These are phyloP conservation scores for Perizoma flavofasciatum DNA, from an alignment of 2,888 invertebrate species.

Conservation along the genomic window DNA sequence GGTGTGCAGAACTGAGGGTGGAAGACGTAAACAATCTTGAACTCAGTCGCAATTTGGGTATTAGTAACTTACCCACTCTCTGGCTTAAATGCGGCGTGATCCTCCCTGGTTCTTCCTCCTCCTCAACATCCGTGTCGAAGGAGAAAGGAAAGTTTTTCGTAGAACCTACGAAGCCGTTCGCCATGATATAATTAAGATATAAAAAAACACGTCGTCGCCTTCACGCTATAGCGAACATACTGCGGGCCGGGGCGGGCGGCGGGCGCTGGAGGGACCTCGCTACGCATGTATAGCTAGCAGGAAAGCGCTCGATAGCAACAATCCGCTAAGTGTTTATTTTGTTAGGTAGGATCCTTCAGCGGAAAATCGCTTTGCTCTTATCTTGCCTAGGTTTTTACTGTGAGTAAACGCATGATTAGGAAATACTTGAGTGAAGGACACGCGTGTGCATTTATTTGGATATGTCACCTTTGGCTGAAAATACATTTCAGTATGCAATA, in stretches of 20 bases:
- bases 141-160: conserved; percentile 80
- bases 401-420: conserved; percentile 34
- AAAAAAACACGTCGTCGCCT: conserved; percentile 31
- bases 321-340: conserved; percentile 28
- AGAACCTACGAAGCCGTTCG: conserved; percentile 75
- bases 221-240: conserved; percentile 28
- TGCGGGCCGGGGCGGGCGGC: conserved; percentile 41
- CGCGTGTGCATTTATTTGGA: conserved; percentile 1
- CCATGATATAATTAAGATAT: conserved; percentile 54
- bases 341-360: conserved; percentile 20
- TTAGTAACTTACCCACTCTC: conserved; percentile 57
- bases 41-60: not conserved
- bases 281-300: conserved; percentile 30
- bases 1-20: conserved; percentile 17
- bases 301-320: conserved; percentile 42
- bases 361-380: conserved; percentile 28
- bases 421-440: conserved; percentile 27
- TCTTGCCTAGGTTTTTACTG: conserved; percentile 29
- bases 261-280: conserved; percentile 41
- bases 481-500: conserved; percentile 18
- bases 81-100: conserved; percentile 65
- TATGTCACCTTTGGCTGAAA: conserved; percentile 20
- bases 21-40: conserved; percentile 50
- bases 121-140: conserved; percentile 76
- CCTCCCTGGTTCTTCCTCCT: conserved; percentile 62